These are phyloP conservation scores for Cromileptes altivelis DNA, from an alignment of 2,113 vertebrate species.

Conservation along the genomic window DNA sequence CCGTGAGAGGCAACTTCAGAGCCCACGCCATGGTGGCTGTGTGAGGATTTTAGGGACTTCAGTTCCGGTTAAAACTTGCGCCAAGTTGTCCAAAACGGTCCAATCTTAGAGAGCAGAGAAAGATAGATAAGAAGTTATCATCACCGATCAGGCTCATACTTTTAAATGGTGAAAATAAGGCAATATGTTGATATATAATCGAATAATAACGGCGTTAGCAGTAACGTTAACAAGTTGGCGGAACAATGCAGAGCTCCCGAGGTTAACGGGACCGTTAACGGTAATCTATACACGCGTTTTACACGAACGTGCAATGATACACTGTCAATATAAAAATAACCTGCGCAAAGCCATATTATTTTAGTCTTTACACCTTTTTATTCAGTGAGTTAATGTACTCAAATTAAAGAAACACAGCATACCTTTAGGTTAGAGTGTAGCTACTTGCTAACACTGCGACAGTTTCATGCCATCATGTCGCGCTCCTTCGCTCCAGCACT, in stretches of 20 bases:
- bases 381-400: neutral
- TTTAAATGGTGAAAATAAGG: neutral
- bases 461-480: slow-evolving; percentile 73
- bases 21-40: slow-evolving; percentile 93
- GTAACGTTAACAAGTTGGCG: neutral
- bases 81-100: slow-evolving; percentile 32
- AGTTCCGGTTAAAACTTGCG: slow-evolving; percentile 42
- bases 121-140: neutral
- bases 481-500: slow-evolving; percentile 49
- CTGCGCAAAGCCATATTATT: neutral
- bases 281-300: neutral
- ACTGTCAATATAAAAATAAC: neutral
- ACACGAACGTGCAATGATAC: neutral
- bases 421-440: slow-evolving; percentile 60
- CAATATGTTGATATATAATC: neutral
- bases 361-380: neutral
- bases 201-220: accelerated
- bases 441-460: slow-evolving; percentile 33
- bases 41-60: slow-evolving; percentile 36
- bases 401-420: neutral
- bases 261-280: neutral
- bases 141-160: accelerated
- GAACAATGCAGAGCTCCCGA: neutral
- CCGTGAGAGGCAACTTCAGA: slow-evolving; percentile 94
- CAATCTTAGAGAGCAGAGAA: slow-evolving; percentile 1